A percentile compares a stretch with the other conserved stretches of the same genome.
Conservation (phyloP, 2,797 vertebrate species). For the Protonibea diacanthus region DNA sequence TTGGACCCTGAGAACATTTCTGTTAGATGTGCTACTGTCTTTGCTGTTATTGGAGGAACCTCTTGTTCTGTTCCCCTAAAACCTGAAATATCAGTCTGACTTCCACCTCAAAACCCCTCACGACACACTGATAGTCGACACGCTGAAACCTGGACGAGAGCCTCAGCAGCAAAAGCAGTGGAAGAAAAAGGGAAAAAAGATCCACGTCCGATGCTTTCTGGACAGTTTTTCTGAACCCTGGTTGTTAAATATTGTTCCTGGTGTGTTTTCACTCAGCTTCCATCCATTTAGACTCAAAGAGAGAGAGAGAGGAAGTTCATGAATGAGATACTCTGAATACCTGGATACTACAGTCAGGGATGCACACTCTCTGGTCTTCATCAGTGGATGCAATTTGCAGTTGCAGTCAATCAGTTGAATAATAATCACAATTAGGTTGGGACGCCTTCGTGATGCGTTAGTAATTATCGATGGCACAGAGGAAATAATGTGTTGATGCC, state of each 20-base stretch:
- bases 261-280: slow-evolving; percentile 38
- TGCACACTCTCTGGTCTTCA: slow-evolving; percentile 29
- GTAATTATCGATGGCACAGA: background rate
- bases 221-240: slow-evolving; percentile 21
- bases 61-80: slow-evolving; percentile 24
- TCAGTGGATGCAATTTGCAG: background rate
- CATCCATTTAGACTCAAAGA: slow-evolving; percentile 14
- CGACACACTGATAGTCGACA: slow-evolving; percentile 48
- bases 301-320: slow-evolving; percentile 15
- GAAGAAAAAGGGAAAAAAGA: background rate
- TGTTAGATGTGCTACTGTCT: slow-evolving; percentile 20
- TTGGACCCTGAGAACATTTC: slow-evolving; percentile 62
- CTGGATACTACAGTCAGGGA: slow-evolving; percentile 25
- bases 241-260: slow-evolving; percentile 47
- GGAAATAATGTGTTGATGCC: too few relatives aligned
- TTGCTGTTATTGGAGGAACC: background rate
- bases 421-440: background rate
- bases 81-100: slow-evolving; percentile 10
- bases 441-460: background rate
- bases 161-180: slow-evolving; percentile 43
- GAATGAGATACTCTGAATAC: slow-evolving; percentile 13
- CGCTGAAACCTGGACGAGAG: slow-evolving; percentile 46
- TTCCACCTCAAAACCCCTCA: slow-evolving; percentile 1
- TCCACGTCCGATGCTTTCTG: background rate
- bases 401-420: background rate